A percentile compares a stretch with the other conserved stretches of the same genome.
Conservation (phyloP, 35 echinoderm and acorn worm species). For the Nesometra sesokonis region DNA sequence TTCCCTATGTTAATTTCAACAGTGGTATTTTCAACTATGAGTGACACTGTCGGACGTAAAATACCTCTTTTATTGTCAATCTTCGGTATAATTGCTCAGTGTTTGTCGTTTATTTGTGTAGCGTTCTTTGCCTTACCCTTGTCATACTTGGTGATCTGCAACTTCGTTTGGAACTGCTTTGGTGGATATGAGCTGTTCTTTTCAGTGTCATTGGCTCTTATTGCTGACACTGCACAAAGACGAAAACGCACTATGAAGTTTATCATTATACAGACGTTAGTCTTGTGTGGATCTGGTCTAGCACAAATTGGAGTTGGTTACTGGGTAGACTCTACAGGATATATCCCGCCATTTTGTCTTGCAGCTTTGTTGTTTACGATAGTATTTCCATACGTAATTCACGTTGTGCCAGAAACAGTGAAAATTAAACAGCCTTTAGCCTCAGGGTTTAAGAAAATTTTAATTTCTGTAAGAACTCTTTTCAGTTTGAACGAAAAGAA, state of each 20-base stretch:
- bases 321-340: neutral
- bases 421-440: neutral
- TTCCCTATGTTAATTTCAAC: neutral
- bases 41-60: neutral
- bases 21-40: neutral
- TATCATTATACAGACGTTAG: neutral
- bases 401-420: neutral
- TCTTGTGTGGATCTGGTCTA: neutral
- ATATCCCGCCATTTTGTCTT: neutral
- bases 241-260: neutral
- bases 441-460: neutral
- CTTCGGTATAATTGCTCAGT: neutral
- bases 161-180: neutral
- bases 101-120: neutral
- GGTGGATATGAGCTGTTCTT: neutral
- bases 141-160: neutral
- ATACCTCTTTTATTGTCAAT: neutral
- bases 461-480: neutral
- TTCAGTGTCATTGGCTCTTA: neutral
- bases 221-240: neutral
- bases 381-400: neutral
- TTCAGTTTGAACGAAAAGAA: neutral
- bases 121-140: neutral
- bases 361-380: neutral
- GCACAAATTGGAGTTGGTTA: neutral